phyloP scores from a whole-genome alignment of 2,888 invertebrate species.

The Argyresthia albistria region DNA sequence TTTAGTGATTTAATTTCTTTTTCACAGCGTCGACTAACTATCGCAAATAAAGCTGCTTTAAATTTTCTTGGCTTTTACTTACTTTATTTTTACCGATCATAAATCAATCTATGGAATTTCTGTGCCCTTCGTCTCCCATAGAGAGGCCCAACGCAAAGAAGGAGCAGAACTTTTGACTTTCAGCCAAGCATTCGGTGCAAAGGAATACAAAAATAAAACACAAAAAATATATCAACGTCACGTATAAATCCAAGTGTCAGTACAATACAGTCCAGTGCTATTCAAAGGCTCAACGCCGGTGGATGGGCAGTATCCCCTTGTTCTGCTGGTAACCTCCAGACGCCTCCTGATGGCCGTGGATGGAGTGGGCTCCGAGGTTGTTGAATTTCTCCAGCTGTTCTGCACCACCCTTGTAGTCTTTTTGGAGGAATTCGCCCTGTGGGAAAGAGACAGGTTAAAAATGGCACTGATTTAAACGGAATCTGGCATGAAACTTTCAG shows the following conservation, averaged over 20 bases:
- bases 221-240: background rate
- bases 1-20: conserved; percentile 15
- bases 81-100: too few relatives aligned
- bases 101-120: too few relatives aligned
- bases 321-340: conserved; percentile 70
- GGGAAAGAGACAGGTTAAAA: background rate
- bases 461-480: background rate
- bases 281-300: conserved; percentile 18
- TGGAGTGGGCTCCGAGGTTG: conserved; percentile 73
- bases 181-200: background rate
- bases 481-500: background rate
- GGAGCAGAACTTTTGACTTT: too few relatives aligned
- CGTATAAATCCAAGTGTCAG: conserved; percentile 9
- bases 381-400: conserved; percentile 72
- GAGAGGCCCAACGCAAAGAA: too few relatives aligned
- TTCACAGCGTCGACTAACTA: background rate
- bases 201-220: background rate
- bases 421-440: conserved; percentile 72
- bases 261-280: background rate
- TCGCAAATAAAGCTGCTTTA: too few relatives aligned
- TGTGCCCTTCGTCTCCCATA: too few relatives aligned
- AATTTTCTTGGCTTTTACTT: too few relatives aligned
- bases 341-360: conserved; percentile 75
- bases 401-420: conserved; percentile 71
- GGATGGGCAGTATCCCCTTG: conserved; percentile 71